Evolutionary conservation across 2,113 vertebrate genomes (phyloP).

Genomic region (Procavia capensis): DNA sequence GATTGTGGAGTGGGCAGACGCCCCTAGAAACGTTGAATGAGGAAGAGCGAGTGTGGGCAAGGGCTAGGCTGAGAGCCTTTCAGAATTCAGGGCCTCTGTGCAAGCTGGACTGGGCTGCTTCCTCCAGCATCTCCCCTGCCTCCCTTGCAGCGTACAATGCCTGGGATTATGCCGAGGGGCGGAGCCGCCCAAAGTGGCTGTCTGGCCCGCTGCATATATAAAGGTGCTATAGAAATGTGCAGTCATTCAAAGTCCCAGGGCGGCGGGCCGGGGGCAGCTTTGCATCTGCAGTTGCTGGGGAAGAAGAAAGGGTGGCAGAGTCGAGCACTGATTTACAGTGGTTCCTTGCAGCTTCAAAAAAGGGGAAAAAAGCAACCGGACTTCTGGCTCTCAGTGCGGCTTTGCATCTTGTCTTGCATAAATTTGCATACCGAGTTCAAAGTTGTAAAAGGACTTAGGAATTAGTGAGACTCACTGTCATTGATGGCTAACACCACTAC

Average conservation of each 20-base stretch:
- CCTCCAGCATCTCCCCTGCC: constrained; percentile 24
- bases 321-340: constrained; percentile 72
- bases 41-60: neutral
- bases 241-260: constrained; percentile 58
- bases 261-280: neutral
- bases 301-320: neutral
- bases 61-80: neutral
- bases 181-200: constrained; percentile 40
- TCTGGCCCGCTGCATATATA: constrained; percentile 58
- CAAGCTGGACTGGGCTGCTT: constrained; percentile 34
- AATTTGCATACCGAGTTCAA: constrained; percentile 83
- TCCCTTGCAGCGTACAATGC: constrained; percentile 57
- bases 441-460: constrained; percentile 72
- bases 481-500: constrained; percentile 52
- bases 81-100: constrained; percentile 42
- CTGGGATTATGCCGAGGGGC: neutral
- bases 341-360: constrained; percentile 66
- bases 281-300: constrained; percentile 38
- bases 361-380: constrained; percentile 52
- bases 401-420: constrained; percentile 82
- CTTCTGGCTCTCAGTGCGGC: constrained; percentile 73
- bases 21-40: neutral
- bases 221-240: constrained; percentile 77
- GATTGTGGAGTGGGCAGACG: constrained; percentile 48
- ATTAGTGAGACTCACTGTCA: constrained; percentile 73